Conservation (phyloP, 2,113 vertebrate species). For the Callospermophilus lateralis region DNA sequence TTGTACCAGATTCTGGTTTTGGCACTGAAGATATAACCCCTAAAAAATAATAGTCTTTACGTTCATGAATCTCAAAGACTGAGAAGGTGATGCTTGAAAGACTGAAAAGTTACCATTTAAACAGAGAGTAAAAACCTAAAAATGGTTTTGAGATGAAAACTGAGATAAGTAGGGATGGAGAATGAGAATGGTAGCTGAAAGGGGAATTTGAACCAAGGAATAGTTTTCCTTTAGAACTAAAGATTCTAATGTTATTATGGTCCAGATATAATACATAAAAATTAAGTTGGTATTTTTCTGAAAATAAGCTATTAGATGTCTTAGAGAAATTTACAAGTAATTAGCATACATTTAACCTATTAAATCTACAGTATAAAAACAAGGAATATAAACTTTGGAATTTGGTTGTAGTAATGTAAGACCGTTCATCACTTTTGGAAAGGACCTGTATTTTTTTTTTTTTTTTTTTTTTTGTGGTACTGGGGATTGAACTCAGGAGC, state of each 20-base stretch:
- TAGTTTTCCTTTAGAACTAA: neutral
- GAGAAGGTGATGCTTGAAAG: neutral
- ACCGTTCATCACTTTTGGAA: neutral
- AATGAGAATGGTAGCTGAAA: neutral
- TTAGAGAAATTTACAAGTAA: neutral
- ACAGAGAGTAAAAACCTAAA: neutral
- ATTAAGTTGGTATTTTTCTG: neutral
- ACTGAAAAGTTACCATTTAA: neutral
- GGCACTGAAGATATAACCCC: neutral
- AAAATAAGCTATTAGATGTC: neutral
- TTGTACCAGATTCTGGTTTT: neutral
- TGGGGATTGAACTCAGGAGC: no score
- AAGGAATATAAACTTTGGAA: neutral
- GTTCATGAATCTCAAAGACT: neutral
- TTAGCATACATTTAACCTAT: neutral
- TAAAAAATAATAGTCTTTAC: neutral
- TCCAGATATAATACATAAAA: neutral
- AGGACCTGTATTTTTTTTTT: accelerated
- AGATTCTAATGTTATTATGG: neutral
- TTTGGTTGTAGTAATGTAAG: neutral
- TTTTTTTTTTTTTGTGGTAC: no score
- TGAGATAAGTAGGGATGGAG: neutral
- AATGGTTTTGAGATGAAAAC: neutral
- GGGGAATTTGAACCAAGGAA: neutral
- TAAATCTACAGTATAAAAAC: neutral